Percentiles rank a stretch among this genome's conserved stretches.
These are phyloP conservation scores for Hofmannophila pseudospretella DNA, from an alignment of 2,888 invertebrate genomes.

Conservation along the genomic window DNA sequence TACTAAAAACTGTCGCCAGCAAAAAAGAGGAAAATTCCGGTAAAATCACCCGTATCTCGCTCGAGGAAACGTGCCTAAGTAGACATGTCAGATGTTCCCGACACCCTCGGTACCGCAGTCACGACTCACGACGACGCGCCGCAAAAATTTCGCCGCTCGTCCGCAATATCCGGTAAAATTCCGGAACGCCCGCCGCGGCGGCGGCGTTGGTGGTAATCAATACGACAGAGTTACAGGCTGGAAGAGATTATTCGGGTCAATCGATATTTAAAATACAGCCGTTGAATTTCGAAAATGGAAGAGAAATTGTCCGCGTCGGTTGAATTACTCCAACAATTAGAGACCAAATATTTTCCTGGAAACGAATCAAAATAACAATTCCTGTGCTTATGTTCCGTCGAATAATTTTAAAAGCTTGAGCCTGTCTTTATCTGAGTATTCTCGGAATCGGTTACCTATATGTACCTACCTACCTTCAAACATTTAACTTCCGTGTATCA, in stretches of 20 bases:
- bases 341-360: too few species aligned
- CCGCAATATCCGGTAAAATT: conserved; percentile 9
- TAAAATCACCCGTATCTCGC: conserved; percentile 15
- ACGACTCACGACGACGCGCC: conserved; percentile 18
- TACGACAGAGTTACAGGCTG: conserved; percentile 1
- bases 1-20: too few species aligned
- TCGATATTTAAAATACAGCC: too few species aligned
- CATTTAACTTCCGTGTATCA: too few species aligned
- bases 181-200: not conserved
- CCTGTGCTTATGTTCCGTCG: too few species aligned
- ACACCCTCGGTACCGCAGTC: conserved; percentile 21
- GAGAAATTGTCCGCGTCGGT: too few species aligned
- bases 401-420: too few species aligned
- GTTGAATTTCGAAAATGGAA: not conserved
- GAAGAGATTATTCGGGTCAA: conserved; percentile 1
- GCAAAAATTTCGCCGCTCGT: conserved; percentile 17
- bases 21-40: conserved; percentile 22
- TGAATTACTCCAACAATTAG: too few species aligned
- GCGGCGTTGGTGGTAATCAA: not conserved
- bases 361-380: too few species aligned
- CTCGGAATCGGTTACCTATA: too few species aligned
- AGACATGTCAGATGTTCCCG: conserved; percentile 33
- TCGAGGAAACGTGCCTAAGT: conserved; percentile 33
- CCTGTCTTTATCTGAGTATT: too few species aligned
- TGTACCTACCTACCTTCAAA: too few species aligned